Evolutionary conservation across 2,113 vertebrate genomes (phyloP).

Genomic region (Arenaria interpres): DNA sequence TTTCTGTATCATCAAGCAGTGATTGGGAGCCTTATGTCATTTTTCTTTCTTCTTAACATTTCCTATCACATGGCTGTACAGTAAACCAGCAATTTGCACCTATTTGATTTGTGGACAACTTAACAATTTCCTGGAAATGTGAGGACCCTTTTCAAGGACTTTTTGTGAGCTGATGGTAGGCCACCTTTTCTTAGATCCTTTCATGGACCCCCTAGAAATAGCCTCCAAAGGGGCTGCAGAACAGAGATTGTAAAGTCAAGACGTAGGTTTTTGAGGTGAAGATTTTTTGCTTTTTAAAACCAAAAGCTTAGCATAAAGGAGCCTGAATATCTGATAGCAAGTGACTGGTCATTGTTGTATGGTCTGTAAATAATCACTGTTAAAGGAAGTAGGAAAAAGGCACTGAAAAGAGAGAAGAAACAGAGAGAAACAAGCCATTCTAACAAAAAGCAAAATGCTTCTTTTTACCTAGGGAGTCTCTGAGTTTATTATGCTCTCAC

Average conservation of each 20-base stretch:
- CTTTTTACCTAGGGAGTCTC: not conserved
- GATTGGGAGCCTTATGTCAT: not conserved
- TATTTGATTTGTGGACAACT: not conserved
- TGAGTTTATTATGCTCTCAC: not conserved
- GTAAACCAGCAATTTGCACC: not conserved
- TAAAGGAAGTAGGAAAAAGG: not conserved
- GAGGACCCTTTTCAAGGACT: not conserved
- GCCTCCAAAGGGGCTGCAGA: not conserved
- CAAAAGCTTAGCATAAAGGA: not conserved
- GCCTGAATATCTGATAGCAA: rapidly evolving
- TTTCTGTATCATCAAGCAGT: not conserved
- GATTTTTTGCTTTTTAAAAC: not conserved
- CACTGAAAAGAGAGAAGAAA: not conserved
- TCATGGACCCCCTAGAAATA: not conserved
- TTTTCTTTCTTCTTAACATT: not conserved
- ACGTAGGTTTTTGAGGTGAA: not conserved
- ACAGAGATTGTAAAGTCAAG: not conserved
- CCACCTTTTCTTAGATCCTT: not conserved
- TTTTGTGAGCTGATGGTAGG: not conserved
- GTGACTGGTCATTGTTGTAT: not conserved
- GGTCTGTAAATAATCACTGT: not conserved
- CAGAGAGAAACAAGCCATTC: not conserved
- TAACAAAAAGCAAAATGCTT: not conserved
- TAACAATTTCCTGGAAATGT: not conserved
- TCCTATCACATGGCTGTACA: not conserved